These are phyloP conservation scores for Bimastos eiseni DNA, from an alignment of 2,888 invertebrate species.

Conservation along the genomic window DNA sequence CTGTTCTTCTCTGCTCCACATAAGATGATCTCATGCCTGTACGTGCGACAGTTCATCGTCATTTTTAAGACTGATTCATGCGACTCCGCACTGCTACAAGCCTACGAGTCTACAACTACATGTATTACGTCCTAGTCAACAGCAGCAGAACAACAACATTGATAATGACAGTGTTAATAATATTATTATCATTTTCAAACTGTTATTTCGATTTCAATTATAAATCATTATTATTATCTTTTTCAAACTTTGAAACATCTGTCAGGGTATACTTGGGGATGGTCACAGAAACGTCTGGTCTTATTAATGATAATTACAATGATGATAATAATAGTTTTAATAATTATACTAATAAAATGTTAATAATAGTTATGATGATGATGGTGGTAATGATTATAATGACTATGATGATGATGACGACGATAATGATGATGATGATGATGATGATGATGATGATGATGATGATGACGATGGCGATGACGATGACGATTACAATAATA, in stretches of 20 bases:
- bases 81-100: neutral
- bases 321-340: too few species aligned
- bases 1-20: neutral
- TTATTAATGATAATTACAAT: neutral
- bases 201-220: too few species aligned
- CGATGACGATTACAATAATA: neutral
- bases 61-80: neutral
- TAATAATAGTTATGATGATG: neutral
- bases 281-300: too few species aligned
- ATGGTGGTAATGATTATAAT: neutral
- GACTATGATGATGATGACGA: neutral
- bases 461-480: neutral
- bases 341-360: neutral
- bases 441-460: conserved; percentile 16
- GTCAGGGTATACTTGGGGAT: too few species aligned
- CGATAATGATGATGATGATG: neutral
- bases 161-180: neutral
- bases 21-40: neutral
- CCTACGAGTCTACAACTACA: too few species aligned
- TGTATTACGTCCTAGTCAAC: neutral
- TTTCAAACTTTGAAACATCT: too few species aligned
- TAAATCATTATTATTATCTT: too few species aligned
- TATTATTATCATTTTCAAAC: too few species aligned
- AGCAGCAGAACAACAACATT: neutral
- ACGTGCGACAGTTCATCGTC: neutral